These are phyloP conservation scores for Cartodere bifasciata DNA, from an alignment of 2,888 invertebrate species.

Conservation along the genomic window DNA sequence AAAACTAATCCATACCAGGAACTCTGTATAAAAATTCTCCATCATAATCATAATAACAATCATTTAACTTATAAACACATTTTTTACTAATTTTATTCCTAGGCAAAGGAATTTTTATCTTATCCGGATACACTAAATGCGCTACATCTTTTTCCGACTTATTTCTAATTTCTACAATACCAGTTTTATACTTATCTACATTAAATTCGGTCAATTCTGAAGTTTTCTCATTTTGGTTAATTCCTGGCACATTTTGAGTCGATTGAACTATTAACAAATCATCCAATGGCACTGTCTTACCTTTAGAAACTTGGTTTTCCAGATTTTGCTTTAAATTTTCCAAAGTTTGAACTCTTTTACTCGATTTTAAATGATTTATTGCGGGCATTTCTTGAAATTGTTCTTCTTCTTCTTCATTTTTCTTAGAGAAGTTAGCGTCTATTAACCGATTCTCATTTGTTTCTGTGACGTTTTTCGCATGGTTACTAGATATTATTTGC, in stretches of 20 bases:
- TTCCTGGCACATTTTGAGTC: not conserved
- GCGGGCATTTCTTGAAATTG: no score
- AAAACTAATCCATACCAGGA: conserved; percentile 50
- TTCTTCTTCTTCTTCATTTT: conserved; percentile 7
- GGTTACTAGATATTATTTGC: conserved; percentile 34
- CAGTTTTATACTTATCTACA: conserved; percentile 15
- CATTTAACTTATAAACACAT: conserved; percentile 61
- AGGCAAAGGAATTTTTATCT: conserved; percentile 62
- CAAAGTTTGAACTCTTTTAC: conserved; percentile 19
- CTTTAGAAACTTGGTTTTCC: conserved; percentile 12
- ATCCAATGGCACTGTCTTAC: conserved; percentile 1
- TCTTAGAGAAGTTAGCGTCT: conserved; percentile 7
- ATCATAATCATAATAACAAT: conserved; percentile 71
- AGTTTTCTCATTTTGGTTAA: conserved; percentile 4
- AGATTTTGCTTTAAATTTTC: conserved; percentile 22
- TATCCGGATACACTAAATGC: conserved; percentile 40
- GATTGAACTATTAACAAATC: conserved; percentile 4
- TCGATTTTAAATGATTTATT: no score
- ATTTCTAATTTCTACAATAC: conserved; percentile 9
- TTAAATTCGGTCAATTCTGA: conserved; percentile 9
- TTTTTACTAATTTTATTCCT: conserved; percentile 45
- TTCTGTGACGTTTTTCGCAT: conserved; percentile 4
- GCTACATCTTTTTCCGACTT: conserved; percentile 16
- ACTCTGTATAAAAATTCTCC: conserved; percentile 70
- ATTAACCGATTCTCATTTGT: not conserved